phyloP scores from a whole-genome alignment of 2,113 vertebrate species.

The Equus przewalskii region DNA sequence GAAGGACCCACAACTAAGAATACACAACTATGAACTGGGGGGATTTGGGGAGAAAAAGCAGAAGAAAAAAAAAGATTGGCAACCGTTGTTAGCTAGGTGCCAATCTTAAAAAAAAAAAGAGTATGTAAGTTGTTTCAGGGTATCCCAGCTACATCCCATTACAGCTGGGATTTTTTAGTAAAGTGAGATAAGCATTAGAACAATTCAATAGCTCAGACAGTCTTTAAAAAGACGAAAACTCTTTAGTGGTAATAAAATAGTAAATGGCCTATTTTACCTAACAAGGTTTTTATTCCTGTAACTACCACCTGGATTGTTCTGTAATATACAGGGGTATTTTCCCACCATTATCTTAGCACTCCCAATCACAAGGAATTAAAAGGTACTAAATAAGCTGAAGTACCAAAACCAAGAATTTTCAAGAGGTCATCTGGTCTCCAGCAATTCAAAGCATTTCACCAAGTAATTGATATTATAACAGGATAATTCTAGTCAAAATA shows the following conservation, averaged over 20 bases:
- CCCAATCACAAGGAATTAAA: slow-evolving; percentile 16
- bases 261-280: background rate
- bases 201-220: background rate
- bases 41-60: no score
- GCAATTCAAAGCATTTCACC: background rate
- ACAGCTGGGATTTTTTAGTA: background rate
- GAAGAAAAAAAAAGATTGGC: no score
- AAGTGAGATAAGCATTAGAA: background rate
- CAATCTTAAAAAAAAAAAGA: background rate
- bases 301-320: background rate
- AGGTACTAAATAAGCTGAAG: background rate
- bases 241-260: background rate
- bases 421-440: background rate
- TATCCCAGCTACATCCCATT: background rate
- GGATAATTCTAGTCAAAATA: background rate
- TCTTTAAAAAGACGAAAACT: background rate
- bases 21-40: no score
- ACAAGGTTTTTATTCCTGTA: background rate
- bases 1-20: no score
- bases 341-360: background rate
- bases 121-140: background rate
- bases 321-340: background rate
- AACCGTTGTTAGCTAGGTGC: no score
- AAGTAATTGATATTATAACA: background rate
- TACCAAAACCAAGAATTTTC: background rate